Conservation (phyloP, 2,797 vertebrate genomes). For the Acanthurus leucopareius region DNA sequence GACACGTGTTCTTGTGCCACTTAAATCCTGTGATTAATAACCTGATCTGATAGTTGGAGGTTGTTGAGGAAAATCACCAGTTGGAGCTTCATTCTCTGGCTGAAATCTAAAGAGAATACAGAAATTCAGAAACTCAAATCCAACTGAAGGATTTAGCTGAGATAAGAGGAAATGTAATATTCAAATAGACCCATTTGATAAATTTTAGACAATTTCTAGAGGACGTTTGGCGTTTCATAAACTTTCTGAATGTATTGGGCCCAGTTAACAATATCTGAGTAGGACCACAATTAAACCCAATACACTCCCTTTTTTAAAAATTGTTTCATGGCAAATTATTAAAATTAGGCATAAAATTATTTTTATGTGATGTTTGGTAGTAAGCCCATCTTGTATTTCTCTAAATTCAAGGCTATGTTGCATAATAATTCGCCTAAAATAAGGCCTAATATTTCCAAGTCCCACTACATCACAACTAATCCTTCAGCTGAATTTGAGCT, state of each 20-base stretch:
- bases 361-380: constrained; percentile 37
- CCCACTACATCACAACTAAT: constrained; percentile 26
- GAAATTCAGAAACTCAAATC: constrained; percentile 66
- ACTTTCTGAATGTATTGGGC: constrained; percentile 42
- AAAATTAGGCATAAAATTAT: constrained; percentile 46
- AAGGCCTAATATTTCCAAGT: constrained; percentile 21
- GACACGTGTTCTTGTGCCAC: constrained; percentile 80
- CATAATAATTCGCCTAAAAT: constrained; percentile 20
- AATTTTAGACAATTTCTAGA: constrained; percentile 3
- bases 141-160: constrained; percentile 54
- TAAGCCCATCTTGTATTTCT: constrained; percentile 6
- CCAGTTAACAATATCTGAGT: constrained; percentile 13
- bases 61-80: constrained; percentile 17
- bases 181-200: background rate
- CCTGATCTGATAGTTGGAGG: constrained; percentile 55
- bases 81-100: constrained; percentile 53
- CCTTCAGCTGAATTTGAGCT: constrained; percentile 76
- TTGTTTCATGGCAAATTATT: constrained; percentile 6
- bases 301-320: background rate
- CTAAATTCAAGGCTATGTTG: constrained; percentile 25
- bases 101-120: constrained; percentile 33
- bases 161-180: constrained; percentile 4
- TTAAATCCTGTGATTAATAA: constrained; percentile 77
- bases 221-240: constrained; percentile 26
- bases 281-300: background rate